Base-by-base conservation (phyloP, 2,113 vertebrate species). In the Pleuronectes platessa region DNA sequence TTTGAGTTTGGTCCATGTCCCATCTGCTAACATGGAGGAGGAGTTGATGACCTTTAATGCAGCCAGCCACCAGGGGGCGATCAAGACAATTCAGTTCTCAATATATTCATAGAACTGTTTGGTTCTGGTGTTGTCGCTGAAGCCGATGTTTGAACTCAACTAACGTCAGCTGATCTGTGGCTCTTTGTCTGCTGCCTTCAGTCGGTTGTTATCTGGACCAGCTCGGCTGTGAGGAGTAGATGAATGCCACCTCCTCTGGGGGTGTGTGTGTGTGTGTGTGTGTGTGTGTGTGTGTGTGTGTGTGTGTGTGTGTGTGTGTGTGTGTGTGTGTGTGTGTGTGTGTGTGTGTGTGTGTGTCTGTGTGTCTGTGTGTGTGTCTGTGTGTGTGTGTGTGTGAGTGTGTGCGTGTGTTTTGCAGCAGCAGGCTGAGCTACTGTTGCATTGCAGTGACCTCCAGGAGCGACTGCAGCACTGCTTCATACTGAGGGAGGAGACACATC, bases 371-470 rank as follows among this genome's bases (percentile, higher is more conserved):
- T 27, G 26, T 27, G 26, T 27, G 26, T 27, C 3, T 27, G 3
- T 4, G 26, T 27, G 26, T 27, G 26, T 37, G 15, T 11, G 40
- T 53, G 18, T 53, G 63, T 51, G 35, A 11, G 68, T 55, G 56
- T 26, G 56, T 60, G 45, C 61, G 70, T 37, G 63, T 47, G 55
- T 20, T 21, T 0, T 18, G 40, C 47, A 67, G 83, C 78, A 71
- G 81, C 72, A 71, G 64, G 40, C 56, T 65, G 40, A 70, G 77
- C 74, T 67, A 58, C 70, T 80, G 82, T 85, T 87, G 80, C 78
- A 79, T 82, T 87, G 83, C 83, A 78, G 81, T 85, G 88, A 87
- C 88, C 83, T 82, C 78, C 81, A 81, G 55, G 3, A 78, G 61
- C 40, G 71, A 8, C 82, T 83, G 80, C 83, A 86, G 64, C 70